These are phyloP conservation scores for Cyanoramphus novaezelandiae DNA, from an alignment of 2,113 vertebrate species.

Conservation along the genomic window DNA sequence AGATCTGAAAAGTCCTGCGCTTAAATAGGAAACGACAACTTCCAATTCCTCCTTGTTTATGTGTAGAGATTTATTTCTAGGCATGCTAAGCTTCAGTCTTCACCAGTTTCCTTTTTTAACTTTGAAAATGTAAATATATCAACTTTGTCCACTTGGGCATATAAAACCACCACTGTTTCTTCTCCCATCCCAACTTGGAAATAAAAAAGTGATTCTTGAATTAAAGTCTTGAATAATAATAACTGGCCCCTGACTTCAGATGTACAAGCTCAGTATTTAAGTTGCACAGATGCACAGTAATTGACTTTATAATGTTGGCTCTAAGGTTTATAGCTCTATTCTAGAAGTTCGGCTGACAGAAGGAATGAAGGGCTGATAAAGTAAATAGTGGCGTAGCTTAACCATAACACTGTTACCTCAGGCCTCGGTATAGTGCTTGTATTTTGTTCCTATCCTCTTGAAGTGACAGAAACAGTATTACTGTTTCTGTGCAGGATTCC, in stretches of 20 bases:
- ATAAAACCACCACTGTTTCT: neutral
- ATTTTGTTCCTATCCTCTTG: neutral
- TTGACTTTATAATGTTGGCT: neutral
- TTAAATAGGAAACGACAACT: neutral
- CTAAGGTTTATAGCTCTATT: neutral
- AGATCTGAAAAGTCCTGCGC: neutral
- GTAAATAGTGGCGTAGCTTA: neutral
- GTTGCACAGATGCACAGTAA: neutral
- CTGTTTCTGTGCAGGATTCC: neutral
- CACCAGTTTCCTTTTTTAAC: neutral
- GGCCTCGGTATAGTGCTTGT: neutral
- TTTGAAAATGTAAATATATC: neutral
- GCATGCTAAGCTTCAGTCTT: neutral
- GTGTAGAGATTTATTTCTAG: neutral
- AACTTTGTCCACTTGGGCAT: neutral
- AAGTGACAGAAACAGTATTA: neutral
- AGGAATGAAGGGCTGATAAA: neutral
- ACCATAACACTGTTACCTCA: neutral
- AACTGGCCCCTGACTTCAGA: neutral
- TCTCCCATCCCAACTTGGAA: neutral
- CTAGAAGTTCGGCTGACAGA: neutral
- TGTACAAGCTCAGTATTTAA: neutral
- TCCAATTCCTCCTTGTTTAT: neutral
- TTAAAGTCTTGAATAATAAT: neutral
- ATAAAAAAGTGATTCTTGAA: neutral